These are phyloP conservation scores for Drosophila setosimentum DNA, from an alignment of 2,888 invertebrate genomes.

Conservation along the genomic window DNA sequence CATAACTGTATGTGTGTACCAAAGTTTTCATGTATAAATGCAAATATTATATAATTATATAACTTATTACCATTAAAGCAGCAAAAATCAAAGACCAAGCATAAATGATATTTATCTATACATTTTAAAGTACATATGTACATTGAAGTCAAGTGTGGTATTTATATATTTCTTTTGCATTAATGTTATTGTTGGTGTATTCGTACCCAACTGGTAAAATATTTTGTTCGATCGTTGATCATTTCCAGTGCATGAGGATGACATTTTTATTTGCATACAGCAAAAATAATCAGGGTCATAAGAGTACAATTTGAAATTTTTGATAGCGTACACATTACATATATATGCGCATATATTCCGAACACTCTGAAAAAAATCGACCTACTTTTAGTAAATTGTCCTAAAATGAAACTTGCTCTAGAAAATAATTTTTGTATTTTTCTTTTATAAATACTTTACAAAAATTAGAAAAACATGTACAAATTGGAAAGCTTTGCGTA, in stretches of 20 bases:
- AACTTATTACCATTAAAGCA: not conserved
- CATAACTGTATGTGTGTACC: not conserved
- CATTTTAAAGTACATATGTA: constrained; percentile 9
- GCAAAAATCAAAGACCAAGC: not conserved
- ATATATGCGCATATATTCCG: not conserved
- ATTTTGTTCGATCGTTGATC: not conserved
- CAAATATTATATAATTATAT: not conserved
- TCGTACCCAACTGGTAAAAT: constrained; percentile 1
- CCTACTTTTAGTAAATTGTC: not conserved
- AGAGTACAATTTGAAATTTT: not conserved
- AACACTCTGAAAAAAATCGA: not conserved
- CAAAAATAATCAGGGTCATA: not conserved
- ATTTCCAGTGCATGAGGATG: not conserved
- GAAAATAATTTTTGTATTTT: not conserved
- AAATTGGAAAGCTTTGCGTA: not conserved
- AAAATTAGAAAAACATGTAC: not conserved
- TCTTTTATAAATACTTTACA: not conserved
- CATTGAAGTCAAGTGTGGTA: constrained; percentile 21
- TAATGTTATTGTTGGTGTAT: constrained; percentile 3
- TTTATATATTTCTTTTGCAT: constrained; percentile 43
- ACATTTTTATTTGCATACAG: not conserved
- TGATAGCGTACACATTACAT: not conserved
- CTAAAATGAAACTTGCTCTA: not conserved
- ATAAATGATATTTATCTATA: constrained; percentile 5
- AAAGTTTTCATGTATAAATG: not conserved